phyloP scores from a whole-genome alignment of 2,113 vertebrate species.

The Apodemus speciosus region DNA sequence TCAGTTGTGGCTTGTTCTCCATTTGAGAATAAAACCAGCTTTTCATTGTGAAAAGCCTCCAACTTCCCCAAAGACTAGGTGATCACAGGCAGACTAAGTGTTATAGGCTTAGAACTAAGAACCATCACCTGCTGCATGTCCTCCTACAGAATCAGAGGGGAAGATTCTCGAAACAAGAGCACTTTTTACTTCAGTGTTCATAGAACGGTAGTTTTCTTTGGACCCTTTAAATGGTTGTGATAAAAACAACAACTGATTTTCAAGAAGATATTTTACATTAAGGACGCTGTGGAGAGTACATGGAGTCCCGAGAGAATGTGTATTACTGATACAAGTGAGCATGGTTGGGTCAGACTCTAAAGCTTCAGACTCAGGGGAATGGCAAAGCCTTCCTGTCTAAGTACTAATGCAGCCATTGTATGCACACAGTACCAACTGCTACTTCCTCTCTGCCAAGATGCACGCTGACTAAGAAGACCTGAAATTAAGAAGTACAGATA shows the following conservation, averaged over 20 bases:
- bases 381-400: not conserved
- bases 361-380: not conserved
- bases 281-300: not conserved
- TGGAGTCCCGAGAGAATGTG: not conserved
- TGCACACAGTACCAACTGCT: too few relatives aligned
- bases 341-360: not conserved
- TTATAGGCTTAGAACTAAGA: not conserved
- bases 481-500: not conserved
- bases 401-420: not conserved
- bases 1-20: not conserved
- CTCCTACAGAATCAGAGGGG: not conserved
- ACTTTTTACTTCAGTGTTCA: slow-evolving; percentile 37
- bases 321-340: too few relatives aligned
- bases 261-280: slow-evolving; percentile 34
- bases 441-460: too few relatives aligned
- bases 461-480: not conserved
- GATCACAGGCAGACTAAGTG: not conserved
- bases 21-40: slow-evolving; percentile 19
- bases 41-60: slow-evolving; percentile 15
- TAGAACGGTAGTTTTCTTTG: not conserved
- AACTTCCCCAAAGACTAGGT: not conserved
- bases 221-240: slow-evolving; percentile 1
- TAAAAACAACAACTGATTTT: not conserved
- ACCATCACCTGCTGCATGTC: not conserved
- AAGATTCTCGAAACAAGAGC: slow-evolving; percentile 1